phyloP scores from a whole-genome alignment of 2,888 invertebrate species.

The Acleris holmiana region DNA sequence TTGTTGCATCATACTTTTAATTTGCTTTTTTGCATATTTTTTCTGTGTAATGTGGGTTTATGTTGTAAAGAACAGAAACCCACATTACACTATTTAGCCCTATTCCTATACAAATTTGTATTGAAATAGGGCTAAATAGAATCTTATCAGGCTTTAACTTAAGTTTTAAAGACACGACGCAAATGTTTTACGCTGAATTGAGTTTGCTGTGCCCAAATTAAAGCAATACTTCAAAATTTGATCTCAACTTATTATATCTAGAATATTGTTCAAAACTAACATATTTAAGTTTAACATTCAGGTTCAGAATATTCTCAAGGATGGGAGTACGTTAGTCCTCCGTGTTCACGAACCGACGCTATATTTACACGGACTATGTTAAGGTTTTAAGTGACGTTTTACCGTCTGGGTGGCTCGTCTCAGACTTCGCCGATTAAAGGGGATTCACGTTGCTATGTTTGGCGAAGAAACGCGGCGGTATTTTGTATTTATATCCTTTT shows the following conservation, averaged over 20 bases:
- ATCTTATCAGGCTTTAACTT: too few relatives aligned
- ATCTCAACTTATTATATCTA: too few relatives aligned
- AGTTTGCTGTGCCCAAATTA: too few relatives aligned
- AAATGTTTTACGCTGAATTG: too few relatives aligned
- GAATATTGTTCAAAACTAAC: too few relatives aligned
- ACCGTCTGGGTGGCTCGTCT: conserved; percentile 71
- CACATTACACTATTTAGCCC: too few relatives aligned
- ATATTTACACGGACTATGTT: conserved; percentile 60
- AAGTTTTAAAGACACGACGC: too few relatives aligned
- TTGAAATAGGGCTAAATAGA: too few relatives aligned
- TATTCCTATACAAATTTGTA: too few relatives aligned
- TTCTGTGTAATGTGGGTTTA: not conserved
- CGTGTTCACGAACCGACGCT: conserved; percentile 50
- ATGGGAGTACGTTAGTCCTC: conserved; percentile 43
- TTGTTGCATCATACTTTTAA: conserved; percentile 1
- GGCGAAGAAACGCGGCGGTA: conserved; percentile 28
- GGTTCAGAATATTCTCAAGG: conserved; percentile 21
- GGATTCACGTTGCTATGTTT: conserved; percentile 46
- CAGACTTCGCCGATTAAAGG: conserved; percentile 47
- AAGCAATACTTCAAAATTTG: too few relatives aligned
- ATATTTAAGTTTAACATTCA: not conserved
- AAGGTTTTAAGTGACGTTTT: conserved; percentile 66
- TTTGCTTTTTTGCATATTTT: not conserved
- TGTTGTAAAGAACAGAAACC: too few relatives aligned
- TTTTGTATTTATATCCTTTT: conserved; percentile 14